phyloP scores from a whole-genome alignment of 2,888 invertebrate species.

The Pterostichus niger region DNA sequence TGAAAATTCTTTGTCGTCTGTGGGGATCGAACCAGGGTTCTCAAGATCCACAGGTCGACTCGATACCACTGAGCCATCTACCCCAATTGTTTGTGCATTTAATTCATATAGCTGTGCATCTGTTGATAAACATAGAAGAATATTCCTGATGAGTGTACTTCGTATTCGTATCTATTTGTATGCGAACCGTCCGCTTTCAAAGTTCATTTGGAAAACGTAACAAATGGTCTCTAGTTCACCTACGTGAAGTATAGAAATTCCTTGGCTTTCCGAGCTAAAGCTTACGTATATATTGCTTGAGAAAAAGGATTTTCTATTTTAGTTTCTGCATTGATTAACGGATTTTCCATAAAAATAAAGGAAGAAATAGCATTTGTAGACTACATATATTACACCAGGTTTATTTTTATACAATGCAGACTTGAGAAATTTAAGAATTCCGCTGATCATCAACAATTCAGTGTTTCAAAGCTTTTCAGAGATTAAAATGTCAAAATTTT shows the following conservation, averaged over 20 bases:
- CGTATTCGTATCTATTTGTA: constrained; percentile 35
- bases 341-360: constrained; percentile 40
- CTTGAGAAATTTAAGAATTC: constrained; percentile 21
- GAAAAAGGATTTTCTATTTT: constrained; percentile 37
- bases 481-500: no score
- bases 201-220: constrained; percentile 48
- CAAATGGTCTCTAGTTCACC: constrained; percentile 44
- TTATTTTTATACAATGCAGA: constrained; percentile 20
- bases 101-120: neutral
- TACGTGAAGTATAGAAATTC: constrained; percentile 46
- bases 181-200: constrained; percentile 40
- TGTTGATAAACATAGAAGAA: neutral
- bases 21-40: no score
- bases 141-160: neutral
- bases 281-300: constrained; percentile 22
- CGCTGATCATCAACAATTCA: no score
- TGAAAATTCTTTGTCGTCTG: no score
- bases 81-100: neutral
- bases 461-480: no score
- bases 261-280: constrained; percentile 9
- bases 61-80: no score
- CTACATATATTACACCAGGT: constrained; percentile 28
- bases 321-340: constrained; percentile 49
- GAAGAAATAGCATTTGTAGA: constrained; percentile 22
- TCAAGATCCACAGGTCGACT: no score